Base-by-base conservation (phyloP, 2,888 invertebrate species). In the Hermaeophaga mercurialis region DNA sequence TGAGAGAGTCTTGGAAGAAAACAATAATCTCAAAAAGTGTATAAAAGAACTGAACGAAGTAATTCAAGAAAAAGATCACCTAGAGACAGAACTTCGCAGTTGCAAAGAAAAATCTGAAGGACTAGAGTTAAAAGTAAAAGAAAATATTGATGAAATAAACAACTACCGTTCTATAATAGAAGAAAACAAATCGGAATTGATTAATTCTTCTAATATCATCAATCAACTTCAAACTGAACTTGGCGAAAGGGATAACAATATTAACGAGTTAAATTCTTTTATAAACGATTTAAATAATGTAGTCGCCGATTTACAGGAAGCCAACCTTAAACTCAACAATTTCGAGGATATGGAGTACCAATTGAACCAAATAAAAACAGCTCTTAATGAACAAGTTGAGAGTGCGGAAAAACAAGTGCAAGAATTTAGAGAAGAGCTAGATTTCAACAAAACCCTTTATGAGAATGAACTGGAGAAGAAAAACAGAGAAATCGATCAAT, bases 351-450 rank as follows among this genome's bases (percentile, higher is more conserved):
- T 82, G 70, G 77, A 81, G 4, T 80, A 80, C 53, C 81, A 84
- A 77, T 76, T 85, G 6, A 78, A 81, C 14, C 81, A 82, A 70
- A 68, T 84, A 12, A 83, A 84, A 70, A 78, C 78, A 59, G 75
- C 80, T 8, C 78, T 84, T 3, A 79, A 80, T 54, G 81, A 80
- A 66, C 81, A 82, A 68, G 77, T 78, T 67, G 80, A 80, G 64
- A n/a, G n/a, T n/a, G n/a, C n/a, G n/a, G n/a, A n/a, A n/a, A n/a
- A n/a, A n/a, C n/a, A n/a, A n/a, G n/a, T n/a, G n/a, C n/a, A n/a
- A n/a, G 82, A 84, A 76, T 79, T 84, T 57, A 75, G 73, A 8
- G 81, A 83, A 64, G 81, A 85, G 0, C 85, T 87, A 45, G 81
- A 82, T 4, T 34, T 14, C 2, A 45, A n/a, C n/a, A 43, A 44